Conservation (phyloP, 1,140 invertebrate genomes). For the Asbolus verrucosus region DNA sequence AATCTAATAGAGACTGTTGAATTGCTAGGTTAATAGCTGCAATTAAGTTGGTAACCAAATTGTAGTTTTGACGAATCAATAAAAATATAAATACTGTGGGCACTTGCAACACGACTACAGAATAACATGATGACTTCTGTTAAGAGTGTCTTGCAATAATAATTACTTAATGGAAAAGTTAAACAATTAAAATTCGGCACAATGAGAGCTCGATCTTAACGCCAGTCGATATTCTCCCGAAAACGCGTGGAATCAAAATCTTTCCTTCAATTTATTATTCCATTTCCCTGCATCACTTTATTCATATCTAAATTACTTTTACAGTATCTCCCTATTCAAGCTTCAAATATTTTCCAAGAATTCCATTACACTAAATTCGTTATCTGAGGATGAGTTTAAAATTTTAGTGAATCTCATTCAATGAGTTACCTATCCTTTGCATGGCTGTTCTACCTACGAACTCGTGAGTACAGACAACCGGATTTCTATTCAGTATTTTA, state of each 20-base stretch:
- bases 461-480: too few relatives aligned
- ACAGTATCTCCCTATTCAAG: slow-evolving; percentile 27
- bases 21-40: too few relatives aligned
- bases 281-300: slow-evolving; percentile 34
- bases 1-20: too few relatives aligned
- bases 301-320: slow-evolving; percentile 38
- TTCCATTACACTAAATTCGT: slow-evolving; percentile 36
- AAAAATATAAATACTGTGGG: too few relatives aligned
- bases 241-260: slow-evolving; percentile 14
- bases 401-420: background rate
- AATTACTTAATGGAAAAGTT: slow-evolving; percentile 14
- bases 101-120: too few relatives aligned
- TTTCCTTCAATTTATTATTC: slow-evolving; percentile 35
- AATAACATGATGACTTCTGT: too few relatives aligned
- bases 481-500: too few relatives aligned
- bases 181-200: slow-evolving; percentile 23
- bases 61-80: too few relatives aligned
- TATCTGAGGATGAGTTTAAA: slow-evolving; percentile 13
- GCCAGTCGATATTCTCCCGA: background rate
- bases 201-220: background rate
- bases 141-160: background rate
- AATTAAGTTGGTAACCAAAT: too few relatives aligned
- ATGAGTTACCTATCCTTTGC: too few relatives aligned
- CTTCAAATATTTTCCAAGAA: slow-evolving; percentile 29
- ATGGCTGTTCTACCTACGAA: too few relatives aligned